Evolutionary conservation across 1,140 invertebrate species (phyloP).

Genomic region (Drosophila watanabei): DNA sequence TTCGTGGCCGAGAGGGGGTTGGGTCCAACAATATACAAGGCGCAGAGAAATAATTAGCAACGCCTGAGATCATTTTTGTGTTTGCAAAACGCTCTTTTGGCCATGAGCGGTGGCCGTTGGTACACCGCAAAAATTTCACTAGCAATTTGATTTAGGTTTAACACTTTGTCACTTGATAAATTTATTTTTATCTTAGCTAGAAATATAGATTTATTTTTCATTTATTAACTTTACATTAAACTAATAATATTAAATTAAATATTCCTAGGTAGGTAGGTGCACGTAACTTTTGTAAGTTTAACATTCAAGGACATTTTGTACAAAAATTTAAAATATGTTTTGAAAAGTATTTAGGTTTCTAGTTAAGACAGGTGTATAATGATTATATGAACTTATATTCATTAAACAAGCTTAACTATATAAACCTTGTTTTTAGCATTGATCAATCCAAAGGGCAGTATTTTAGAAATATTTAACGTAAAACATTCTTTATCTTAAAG

Average conservation of each 20-base stretch:
- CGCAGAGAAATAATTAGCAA: slow-evolving; percentile 77
- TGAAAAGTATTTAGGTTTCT: too few relatives aligned
- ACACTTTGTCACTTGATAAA: neutral
- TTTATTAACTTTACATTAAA: neutral
- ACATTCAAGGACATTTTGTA: too few relatives aligned
- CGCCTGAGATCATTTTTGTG: slow-evolving; percentile 73
- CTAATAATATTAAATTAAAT: neutral
- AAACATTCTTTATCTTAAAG: too few relatives aligned
- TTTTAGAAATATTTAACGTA: too few relatives aligned
- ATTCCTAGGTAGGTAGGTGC: too few relatives aligned
- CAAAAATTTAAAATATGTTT: too few relatives aligned
- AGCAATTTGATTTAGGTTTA: neutral
- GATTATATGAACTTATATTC: neutral
- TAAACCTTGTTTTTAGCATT: too few relatives aligned
- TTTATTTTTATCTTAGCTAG: too few relatives aligned
- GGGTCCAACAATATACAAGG: slow-evolving; percentile 47
- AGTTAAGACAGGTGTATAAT: too few relatives aligned
- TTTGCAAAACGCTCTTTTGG: slow-evolving; percentile 63
- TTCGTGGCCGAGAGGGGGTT: neutral
- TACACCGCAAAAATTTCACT: slow-evolving; percentile 12
- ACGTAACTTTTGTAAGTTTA: too few relatives aligned
- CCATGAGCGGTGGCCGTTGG: slow-evolving; percentile 27
- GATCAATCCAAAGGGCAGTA: neutral
- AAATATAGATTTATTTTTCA: neutral
- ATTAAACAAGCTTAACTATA: neutral